These are phyloP conservation scores for Dascyllus trimaculatus DNA, from an alignment of 2,113 vertebrate species.

Conservation along the genomic window DNA sequence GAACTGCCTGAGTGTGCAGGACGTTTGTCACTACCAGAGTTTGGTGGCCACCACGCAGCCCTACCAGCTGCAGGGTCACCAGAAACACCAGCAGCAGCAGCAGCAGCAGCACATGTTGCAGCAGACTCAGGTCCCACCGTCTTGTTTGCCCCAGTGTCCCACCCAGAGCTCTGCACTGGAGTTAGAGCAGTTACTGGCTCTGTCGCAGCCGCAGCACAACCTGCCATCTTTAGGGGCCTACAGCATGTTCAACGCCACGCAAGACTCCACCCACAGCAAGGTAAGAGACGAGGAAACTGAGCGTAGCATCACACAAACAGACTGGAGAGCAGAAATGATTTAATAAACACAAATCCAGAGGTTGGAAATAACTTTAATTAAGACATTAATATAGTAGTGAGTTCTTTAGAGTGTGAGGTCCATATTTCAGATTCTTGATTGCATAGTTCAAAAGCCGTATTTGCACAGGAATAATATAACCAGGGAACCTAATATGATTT, in stretches of 20 bases:
- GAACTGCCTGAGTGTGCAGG: slow-evolving; percentile 14
- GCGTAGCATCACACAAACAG: too few species aligned
- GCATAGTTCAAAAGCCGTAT: too few species aligned
- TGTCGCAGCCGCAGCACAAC: slow-evolving; percentile 54
- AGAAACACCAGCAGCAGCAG: slow-evolving; percentile 54
- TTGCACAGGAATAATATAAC: too few species aligned
- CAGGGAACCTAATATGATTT: too few species aligned
- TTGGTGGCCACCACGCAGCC: slow-evolving; percentile 22
- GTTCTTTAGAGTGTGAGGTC: too few species aligned
- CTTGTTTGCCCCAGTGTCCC: slow-evolving; percentile 47
- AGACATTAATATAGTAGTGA: too few species aligned
- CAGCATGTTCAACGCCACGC: slow-evolving; percentile 48
- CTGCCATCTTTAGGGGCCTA: slow-evolving; percentile 58
- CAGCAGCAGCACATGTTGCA: slow-evolving; percentile 48
- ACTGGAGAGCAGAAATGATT: too few species aligned
- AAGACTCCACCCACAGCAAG: slow-evolving; percentile 66
- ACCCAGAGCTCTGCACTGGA: slow-evolving; percentile 62
- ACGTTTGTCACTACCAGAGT: slow-evolving; percentile 44
- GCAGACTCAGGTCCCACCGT: slow-evolving; percentile 40
- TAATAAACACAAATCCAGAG: too few species aligned
- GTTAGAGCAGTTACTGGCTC: slow-evolving; percentile 68
- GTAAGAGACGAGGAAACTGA: slow-evolving; percentile 49
- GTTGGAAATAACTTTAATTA: too few species aligned
- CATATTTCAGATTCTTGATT: too few species aligned
- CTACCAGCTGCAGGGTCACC: slow-evolving; percentile 44